Evolutionary conservation across 2,888 invertebrate genomes (phyloP), one percentile per base, ranked within the genome.

Genomic region (Trachelus tabidus): DNA sequence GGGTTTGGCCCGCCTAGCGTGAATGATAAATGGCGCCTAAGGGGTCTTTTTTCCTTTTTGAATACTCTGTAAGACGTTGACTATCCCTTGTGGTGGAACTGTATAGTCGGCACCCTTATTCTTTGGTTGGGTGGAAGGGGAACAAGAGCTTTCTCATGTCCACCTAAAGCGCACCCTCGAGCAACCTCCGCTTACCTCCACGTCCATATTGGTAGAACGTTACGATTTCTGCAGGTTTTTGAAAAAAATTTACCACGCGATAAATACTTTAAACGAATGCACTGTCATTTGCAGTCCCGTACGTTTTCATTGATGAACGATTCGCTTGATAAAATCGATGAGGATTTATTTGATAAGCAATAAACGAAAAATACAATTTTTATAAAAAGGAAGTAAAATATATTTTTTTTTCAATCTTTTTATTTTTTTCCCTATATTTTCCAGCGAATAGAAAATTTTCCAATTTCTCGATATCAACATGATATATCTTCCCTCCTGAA

Each of bases 101-200:
- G 71, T 71, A 31, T 11, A 71, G 76, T 76, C 81, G 81, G 23
- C 23, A 79, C 83, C 75, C 82, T 81, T 80, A 71, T 75, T 34
- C 74, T 79, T 40, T 76, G 77, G 77, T 81, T 82, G 76, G 79
- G 83, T 83, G 85, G 82, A 82, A 84, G 87, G 82, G 82, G 80
- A 85, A 85, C 87, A 84, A 90, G 87, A 91, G 91, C 91, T 90
- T 90, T 90, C 89, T 87, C 90, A 84, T 90, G 90, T 90, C 87
- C 87, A 83, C 85, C 85, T 84, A 85, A 83, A 83, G 82, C 81
- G 77, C 82, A 80, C 68, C 78, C 81, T 84, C 86, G 85, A 82
- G 87, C 88, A 87, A 87, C 88, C 89, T 88, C 86, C 81, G 83
- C 79, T 79, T 74, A 69, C 69, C 75, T 76, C 73, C 75, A 34